phyloP scores from a whole-genome alignment of 2,888 invertebrate genomes.

The Cephus runcator region DNA sequence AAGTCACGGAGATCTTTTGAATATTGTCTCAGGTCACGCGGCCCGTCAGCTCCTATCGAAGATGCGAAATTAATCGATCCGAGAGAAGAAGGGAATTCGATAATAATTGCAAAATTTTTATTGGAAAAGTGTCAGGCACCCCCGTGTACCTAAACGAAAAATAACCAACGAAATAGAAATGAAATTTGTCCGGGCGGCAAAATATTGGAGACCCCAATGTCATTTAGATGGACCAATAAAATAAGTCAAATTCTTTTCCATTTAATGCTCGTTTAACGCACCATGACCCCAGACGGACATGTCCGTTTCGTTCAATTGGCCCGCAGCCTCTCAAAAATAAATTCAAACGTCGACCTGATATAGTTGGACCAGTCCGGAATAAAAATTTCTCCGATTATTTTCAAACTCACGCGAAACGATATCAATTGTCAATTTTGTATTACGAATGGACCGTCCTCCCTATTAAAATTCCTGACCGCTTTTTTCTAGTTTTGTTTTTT shows the following conservation, averaged over 20 bases:
- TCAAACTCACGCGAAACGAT: not conserved
- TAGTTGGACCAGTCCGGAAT: not conserved
- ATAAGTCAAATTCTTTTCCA: not conserved
- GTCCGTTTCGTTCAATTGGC: not conserved
- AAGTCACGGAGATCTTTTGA: not conserved
- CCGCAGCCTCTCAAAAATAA: not conserved
- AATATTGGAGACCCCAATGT: not conserved
- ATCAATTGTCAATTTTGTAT: not conserved
- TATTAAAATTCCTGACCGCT: not conserved
- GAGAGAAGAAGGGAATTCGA: too few species aligned
- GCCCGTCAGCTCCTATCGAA: not conserved
- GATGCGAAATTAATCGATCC: not conserved
- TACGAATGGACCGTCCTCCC: not conserved
- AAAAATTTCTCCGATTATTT: not conserved
- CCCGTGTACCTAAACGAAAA: not conserved
- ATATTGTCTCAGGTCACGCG: not conserved
- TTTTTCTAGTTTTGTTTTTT: not conserved
- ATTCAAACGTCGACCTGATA: not conserved
- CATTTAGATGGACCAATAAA: not conserved
- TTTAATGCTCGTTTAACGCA: not conserved
- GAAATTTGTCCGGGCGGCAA: not conserved
- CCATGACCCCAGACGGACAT: not conserved
- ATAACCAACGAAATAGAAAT: not conserved
- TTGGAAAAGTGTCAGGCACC: not conserved
- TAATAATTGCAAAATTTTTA: not conserved